Evolutionary conservation across 2,113 vertebrate species (phyloP).

Genomic region (Chaenogobius annularis): DNA sequence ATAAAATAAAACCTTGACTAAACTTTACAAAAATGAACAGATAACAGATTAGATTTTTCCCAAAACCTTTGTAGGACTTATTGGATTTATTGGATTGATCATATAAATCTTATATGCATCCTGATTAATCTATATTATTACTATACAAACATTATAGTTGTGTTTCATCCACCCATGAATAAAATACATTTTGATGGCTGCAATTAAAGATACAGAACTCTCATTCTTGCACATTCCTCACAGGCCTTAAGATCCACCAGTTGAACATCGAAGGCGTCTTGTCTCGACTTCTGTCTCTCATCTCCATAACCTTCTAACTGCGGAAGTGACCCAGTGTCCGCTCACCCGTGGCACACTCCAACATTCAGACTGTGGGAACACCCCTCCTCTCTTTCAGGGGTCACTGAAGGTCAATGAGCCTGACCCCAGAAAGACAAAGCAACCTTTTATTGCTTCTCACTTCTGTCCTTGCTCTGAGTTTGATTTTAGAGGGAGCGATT

Average conservation of each 20-base stretch:
- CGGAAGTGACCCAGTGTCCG: constrained; percentile 60
- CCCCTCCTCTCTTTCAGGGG: constrained; percentile 57
- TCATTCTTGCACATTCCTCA: background rate
- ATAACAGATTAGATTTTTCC: too few species aligned
- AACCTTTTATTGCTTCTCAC: constrained; percentile 52
- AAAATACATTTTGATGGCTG: background rate
- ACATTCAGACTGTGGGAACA: constrained; percentile 75
- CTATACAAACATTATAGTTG: too few species aligned
- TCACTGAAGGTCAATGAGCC: constrained; percentile 74
- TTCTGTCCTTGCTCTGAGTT: constrained; percentile 55
- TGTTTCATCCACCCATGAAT: too few species aligned
- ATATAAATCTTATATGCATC: too few species aligned
- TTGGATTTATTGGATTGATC: too few species aligned
- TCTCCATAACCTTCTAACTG: constrained; percentile 28
- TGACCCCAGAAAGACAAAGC: constrained; percentile 71
- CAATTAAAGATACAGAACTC: background rate
- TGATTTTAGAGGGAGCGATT: constrained; percentile 13
- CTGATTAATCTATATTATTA: too few species aligned
- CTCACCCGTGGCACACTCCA: constrained; percentile 74
- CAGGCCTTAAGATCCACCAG: background rate
- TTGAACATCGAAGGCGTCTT: background rate
- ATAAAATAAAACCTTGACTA: background rate
- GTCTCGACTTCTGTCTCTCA: constrained; percentile 1
- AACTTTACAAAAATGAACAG: background rate
- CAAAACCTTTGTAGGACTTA: too few species aligned